Evolutionary conservation across 1,140 invertebrate species (phyloP).

Genomic region (Vollenhovia emeryi): DNA sequence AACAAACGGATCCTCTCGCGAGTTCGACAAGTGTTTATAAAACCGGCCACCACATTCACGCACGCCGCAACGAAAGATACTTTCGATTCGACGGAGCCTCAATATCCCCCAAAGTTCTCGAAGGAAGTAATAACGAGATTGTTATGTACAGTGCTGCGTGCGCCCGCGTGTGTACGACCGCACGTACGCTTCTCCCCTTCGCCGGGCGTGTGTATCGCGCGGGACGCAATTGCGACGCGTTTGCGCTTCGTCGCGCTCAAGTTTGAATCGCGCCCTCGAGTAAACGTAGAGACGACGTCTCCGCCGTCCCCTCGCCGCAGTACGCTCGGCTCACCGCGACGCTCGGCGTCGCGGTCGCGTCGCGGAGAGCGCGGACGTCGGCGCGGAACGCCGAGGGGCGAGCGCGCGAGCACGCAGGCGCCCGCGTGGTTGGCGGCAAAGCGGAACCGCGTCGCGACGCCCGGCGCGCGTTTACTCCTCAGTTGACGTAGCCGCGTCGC

Average conservation of each 20-base stretch:
- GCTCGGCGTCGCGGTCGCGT: too few species aligned
- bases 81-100: not conserved
- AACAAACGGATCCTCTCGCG: too few species aligned
- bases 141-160: not conserved
- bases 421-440: slow-evolving; percentile 74
- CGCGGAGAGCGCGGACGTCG: not conserved
- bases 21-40: not conserved
- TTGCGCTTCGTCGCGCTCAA: slow-evolving; percentile 17
- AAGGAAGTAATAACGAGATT: not conserved
- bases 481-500: slow-evolving; percentile 84
- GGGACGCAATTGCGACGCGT: not conserved
- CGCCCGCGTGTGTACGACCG: not conserved
- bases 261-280: slow-evolving; percentile 17
- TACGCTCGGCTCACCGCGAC: not conserved
- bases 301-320: not conserved
- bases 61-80: not conserved
- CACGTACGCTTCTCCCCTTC: not conserved
- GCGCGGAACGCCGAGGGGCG: not conserved
- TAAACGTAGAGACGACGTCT: slow-evolving; percentile 32
- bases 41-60: not conserved
- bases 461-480: slow-evolving; percentile 68
- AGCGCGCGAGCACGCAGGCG: slow-evolving; percentile 58
- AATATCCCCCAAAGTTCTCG: not conserved
- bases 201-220: not conserved
- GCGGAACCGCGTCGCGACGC: slow-evolving; percentile 59